Evolutionary conservation across 2,888 invertebrate species (phyloP).

Genomic region (Orthosia incerta): DNA sequence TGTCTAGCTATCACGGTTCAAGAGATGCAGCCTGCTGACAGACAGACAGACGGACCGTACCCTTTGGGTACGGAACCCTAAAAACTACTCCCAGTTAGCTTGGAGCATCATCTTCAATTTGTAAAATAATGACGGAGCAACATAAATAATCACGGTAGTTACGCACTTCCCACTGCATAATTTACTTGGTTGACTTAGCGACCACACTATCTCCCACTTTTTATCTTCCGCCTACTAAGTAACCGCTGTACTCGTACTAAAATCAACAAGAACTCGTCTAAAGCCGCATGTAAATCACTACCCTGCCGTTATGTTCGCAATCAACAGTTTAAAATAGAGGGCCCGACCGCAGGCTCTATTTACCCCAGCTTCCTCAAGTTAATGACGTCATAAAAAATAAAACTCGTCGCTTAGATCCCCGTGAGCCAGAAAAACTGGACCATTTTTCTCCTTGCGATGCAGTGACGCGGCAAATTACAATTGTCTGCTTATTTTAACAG

Average conservation of each 20-base stretch:
- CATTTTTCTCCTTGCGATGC: conserved; percentile 76
- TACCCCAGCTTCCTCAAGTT: conserved; percentile 85
- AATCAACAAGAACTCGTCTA: conserved; percentile 63
- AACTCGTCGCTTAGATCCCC: conserved; percentile 81
- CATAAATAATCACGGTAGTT: conserved; percentile 24
- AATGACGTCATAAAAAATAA: conserved; percentile 89
- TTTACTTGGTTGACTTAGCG: conserved; percentile 37
- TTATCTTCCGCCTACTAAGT: conserved; percentile 52
- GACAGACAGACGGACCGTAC: no score
- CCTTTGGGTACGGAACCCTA: no score
- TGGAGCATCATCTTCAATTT: neutral
- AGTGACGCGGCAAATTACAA: conserved; percentile 85
- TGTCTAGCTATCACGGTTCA: no score
- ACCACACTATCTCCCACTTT: conserved; percentile 53
- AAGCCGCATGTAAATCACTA: conserved; percentile 68
- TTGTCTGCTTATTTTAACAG: conserved; percentile 71
- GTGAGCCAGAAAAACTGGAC: conserved; percentile 78
- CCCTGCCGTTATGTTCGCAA: conserved; percentile 72
- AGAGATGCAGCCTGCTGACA: no score
- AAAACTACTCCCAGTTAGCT: no score
- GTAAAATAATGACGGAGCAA: conserved; percentile 3
- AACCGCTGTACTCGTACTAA: conserved; percentile 59
- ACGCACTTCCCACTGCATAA: conserved; percentile 35
- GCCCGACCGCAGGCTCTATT: conserved; percentile 84
- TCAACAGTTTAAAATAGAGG: conserved; percentile 82